Evolutionary conservation across 1,140 invertebrate genomes (phyloP), one percentile per base, ranked within the genome.

Genomic region (Nebria ingens): DNA sequence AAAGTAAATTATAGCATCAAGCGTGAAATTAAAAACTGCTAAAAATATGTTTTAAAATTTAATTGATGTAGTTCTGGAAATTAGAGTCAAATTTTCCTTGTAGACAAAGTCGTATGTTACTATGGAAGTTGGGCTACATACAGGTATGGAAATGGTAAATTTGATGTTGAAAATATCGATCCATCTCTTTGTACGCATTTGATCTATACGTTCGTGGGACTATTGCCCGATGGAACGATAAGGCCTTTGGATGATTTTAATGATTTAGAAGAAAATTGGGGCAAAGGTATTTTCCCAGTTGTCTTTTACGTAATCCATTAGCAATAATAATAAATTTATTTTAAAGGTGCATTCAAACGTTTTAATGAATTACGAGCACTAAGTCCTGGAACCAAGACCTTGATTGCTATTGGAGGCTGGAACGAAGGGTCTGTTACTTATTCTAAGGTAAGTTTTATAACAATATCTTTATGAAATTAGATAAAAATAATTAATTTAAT

Each of bases 401-500:
- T 89, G 42, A 60, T 88, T 6, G 84, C 84, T 6, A 77, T 91
- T 23, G 87, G 87, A 11, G 87, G 87, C 11, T 90, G 86, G 85
- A 85, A 82, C 62, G 83, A 87, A 68, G 84, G 82, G 12, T 83
- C 81, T 0, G 38, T 38, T 1, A 82, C 79, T 56, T 87, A 80
- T 64, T 86, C 84, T 34, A 34, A n/a, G 6, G 25, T 34, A 34
- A 34, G 25, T 34, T 34, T n/a, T n/a, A n/a, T n/a, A n/a, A n/a
- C n/a, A n/a, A n/a, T n/a, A n/a, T n/a, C n/a, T n/a, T n/a, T 34
- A 34, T 34, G 6, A 9, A 6, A 34, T 34, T 34, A 34, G 25
- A n/a, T 34, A 6, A 9, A 34, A 34, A 9, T 34, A 34, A 9
- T 34, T 34, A 34, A 6, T 34, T 34, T 34, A n/a, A 9, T 34